Conservation (phyloP, 2,888 invertebrate genomes). For the Noctua comes region DNA sequence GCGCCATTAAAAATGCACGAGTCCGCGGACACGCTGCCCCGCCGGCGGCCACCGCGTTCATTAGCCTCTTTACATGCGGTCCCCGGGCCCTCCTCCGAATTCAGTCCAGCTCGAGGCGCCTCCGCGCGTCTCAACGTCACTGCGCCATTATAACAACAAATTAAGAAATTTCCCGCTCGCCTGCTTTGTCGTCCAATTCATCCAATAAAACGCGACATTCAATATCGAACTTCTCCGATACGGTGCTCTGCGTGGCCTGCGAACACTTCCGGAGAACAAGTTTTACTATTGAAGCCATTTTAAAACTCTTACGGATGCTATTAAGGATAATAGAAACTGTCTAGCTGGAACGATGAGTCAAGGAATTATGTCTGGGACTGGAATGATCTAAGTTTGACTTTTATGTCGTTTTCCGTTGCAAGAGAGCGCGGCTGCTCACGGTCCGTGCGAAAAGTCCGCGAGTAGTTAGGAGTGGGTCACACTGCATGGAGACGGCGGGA, state of each 20-base stretch:
- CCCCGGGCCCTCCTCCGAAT: conserved; percentile 72
- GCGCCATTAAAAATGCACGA: conserved; percentile 90
- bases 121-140: conserved; percentile 57
- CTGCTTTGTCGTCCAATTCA: conserved; percentile 79
- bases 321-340: conserved; percentile 89
- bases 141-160: conserved; percentile 72
- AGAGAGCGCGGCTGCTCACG: conserved; percentile 65
- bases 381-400: conserved; percentile 88
- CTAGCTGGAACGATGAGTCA: conserved; percentile 85
- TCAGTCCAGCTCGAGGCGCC: conserved; percentile 67
- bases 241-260: conserved; percentile 82
- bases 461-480: conserved; percentile 53
- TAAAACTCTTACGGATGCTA: conserved; percentile 89
- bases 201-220: conserved; percentile 86
- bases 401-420: conserved; percentile 78
- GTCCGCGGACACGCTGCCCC: conserved; percentile 85
- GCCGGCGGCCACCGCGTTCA: conserved; percentile 74
- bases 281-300: conserved; percentile 87
- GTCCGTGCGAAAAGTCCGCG: conserved; percentile 69
- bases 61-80: conserved; percentile 82
- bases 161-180: conserved; percentile 73
- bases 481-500: conserved; percentile 50
- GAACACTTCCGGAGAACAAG: conserved; percentile 86
- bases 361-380: conserved; percentile 84
- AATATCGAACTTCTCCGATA: conserved; percentile 84